Evolutionary conservation across 2,113 vertebrate genomes (phyloP), one percentile per base, ranked within the genome.

Genomic region (Empidonax alnorum): DNA sequence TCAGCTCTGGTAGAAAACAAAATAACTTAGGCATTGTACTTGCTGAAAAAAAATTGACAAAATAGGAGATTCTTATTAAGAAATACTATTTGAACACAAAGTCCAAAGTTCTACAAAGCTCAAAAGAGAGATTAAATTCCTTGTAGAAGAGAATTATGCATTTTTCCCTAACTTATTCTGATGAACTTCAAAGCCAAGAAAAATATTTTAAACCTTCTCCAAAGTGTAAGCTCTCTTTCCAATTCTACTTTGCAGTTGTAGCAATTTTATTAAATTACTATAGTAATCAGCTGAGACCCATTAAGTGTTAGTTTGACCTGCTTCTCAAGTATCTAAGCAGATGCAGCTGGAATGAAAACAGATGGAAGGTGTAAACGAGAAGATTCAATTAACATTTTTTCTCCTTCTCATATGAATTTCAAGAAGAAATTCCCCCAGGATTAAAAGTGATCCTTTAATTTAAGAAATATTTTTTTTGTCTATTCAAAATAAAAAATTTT

Each of bases 361-460:
- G 96, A 98, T 97, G 96, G 90, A 95, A 97, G 87, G 94, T 97
- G 95, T 97, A 97, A 97, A 97, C 96, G 95, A 98, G 97, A 97
- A 96, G 95, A 97, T 96, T 97, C 93, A 96, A 97, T 98, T 97
- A 97, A 97, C 81, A 71, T 95, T 96, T 96, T 97, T 96, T 73
- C 62, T 73, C 17, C 78, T 91, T 86, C 89, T 84, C 87, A 63
- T 84, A 85, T 77, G 63, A 78, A 41, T 79, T 97, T 95, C 81
- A 92, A 86, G 96, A 96, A 91, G 81, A 94, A 96, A 91, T 46
- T 91, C 96, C 52, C 89, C 12, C 37, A 76, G 88, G 92, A 92
- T 1, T 94, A 74, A 94, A 97, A 97, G 37, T 87, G 65, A 97
- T 88, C 90, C 53, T 18, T 96, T 86, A 82, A 94, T 97, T 97